Evolutionary conservation across 30 jellyfish, hydroid and myxozoan genomes (phyloP).

Genomic region (Pelagia noctiluca): DNA sequence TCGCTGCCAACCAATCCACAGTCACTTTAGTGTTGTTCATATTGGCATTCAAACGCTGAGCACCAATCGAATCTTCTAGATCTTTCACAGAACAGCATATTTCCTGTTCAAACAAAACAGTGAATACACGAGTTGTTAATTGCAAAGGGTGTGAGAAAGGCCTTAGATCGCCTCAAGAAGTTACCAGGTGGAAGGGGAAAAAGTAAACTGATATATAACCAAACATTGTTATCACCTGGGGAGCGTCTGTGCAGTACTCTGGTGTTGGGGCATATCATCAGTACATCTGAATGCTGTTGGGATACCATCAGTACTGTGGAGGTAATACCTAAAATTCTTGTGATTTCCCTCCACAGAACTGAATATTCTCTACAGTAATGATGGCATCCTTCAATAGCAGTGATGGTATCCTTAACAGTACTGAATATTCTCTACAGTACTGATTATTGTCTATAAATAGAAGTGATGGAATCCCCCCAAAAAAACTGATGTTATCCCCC

Average conservation of each 20-base stretch:
- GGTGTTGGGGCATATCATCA: background rate
- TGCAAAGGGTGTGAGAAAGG: background rate
- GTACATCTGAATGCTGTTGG: background rate
- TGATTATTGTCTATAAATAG: no score
- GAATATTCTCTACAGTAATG: no score
- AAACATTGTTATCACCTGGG: background rate
- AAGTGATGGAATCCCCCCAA: no score
- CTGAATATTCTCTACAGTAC: no score
- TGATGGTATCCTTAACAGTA: no score
- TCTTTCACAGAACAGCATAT: background rate
- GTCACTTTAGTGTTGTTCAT: constrained; percentile 61
- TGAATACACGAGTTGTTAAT: background rate
- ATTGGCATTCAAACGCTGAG: constrained; percentile 37
- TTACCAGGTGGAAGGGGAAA: background rate
- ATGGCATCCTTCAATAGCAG: no score
- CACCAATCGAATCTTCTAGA: constrained; percentile 10
- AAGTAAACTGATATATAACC: background rate
- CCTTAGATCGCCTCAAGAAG: background rate
- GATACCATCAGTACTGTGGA: no score
- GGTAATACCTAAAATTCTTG: no score
- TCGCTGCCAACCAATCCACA: constrained; percentile 91
- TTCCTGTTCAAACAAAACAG: background rate
- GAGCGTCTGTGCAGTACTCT: background rate
- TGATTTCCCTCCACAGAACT: no score
- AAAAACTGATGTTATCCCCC: no score